Base-by-base conservation (phyloP, 2,113 vertebrate genomes). In the Pseudois nayaur region DNA sequence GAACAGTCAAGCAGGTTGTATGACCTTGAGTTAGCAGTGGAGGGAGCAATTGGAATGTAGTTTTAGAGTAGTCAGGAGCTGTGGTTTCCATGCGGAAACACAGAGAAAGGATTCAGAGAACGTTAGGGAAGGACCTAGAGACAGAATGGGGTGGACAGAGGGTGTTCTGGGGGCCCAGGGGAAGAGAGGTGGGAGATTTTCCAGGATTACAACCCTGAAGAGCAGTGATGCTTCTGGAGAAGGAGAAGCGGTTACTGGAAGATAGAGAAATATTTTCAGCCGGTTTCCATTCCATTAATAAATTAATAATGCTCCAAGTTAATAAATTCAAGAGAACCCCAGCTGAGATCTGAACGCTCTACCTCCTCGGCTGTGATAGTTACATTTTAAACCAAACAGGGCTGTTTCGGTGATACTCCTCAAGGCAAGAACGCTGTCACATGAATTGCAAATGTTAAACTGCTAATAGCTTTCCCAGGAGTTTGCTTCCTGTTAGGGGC, bases 311-410 rank as follows among this genome's bases (percentile, higher is more conserved):
- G 67, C 17, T 74, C 19, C 55, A 89, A 95, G 97, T 96, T 97
- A 98, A 98, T 97, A 71, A 97, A 96, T 97, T 85, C 92, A 91
- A 62, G 95, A 92, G 96, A 91, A 97, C 92, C 91, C 95, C 97
- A 88, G 95, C 94, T 96, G 97, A 94, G 97, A 96, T 94, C 96
- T 84, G 89, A 95, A 64, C n/a, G 74, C 94, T 29, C 52, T 12
- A 6, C 91, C 74, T 59, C 14, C 57, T 54, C 5, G 4, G 84
- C 81, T 36, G 12, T 50, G 83, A 67, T 74, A 92, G 97, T 98
- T 97, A 97, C 96, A 98, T 88, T 98, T 97, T 98, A 97, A 98
- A 96, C 98, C 95, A 87, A 95, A 92, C 82, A 91, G 94, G 94
- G 11, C 97, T 90, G 40, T 36, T 52, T 52, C 16, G 17, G 43